Percentiles rank a stretch among this genome's conserved stretches.
Evolutionary conservation across 1,140 invertebrate genomes (phyloP).

Genomic region (Rhysida immarginata): DNA sequence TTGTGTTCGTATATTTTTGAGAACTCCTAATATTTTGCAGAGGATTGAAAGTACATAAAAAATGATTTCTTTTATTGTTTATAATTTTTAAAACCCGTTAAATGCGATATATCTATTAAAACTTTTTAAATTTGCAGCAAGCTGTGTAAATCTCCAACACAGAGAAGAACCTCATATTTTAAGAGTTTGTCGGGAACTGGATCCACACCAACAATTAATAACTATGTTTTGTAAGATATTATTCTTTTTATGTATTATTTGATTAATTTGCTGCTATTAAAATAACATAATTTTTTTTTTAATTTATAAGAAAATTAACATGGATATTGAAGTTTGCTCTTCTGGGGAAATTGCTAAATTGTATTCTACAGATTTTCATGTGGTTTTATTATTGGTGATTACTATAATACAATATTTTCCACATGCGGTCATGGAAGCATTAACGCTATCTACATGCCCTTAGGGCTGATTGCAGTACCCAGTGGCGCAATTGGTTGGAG

Average conservation of each 20-base stretch:
- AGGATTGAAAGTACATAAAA: conserved; percentile 57
- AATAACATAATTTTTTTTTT: not conserved
- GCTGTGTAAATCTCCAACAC: conserved; percentile 50
- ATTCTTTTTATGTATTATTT: not conserved
- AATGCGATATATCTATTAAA: conserved; percentile 1
- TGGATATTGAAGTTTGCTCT: too few relatives aligned
- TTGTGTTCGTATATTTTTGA: conserved; percentile 66
- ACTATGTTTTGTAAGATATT: conserved; percentile 48
- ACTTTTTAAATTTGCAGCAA: conserved; percentile 31
- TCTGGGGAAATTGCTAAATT: too few relatives aligned
- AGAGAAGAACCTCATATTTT: conserved; percentile 50
- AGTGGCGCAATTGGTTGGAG: too few relatives aligned
- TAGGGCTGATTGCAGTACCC: too few relatives aligned
- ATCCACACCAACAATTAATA: conserved; percentile 58
- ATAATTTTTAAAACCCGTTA: not conserved
- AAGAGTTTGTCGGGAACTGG: conserved; percentile 54
- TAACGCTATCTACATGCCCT: too few relatives aligned
- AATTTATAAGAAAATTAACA: not conserved
- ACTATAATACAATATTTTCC: too few relatives aligned
- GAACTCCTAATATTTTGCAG: conserved; percentile 78
- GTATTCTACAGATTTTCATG: too few relatives aligned
- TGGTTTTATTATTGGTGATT: too few relatives aligned
- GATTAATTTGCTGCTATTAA: not conserved
- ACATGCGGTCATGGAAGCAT: too few relatives aligned
- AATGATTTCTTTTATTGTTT: not conserved